These are phyloP conservation scores for Lydus trimaculatus DNA, from an alignment of 2,888 invertebrate species.

Conservation along the genomic window DNA sequence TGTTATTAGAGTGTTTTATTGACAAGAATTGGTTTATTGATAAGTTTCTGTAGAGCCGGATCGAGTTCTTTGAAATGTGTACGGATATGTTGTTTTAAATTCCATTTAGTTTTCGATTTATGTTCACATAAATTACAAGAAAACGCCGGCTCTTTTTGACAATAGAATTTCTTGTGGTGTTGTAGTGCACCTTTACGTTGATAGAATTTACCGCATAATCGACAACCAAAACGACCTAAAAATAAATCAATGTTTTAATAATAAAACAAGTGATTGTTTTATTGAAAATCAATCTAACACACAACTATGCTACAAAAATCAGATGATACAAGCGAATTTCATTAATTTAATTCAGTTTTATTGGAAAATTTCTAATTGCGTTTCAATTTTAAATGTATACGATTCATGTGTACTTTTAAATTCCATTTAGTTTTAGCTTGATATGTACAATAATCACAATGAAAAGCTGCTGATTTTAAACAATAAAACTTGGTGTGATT, in stretches of 20 bases:
- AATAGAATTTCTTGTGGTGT: constrained; percentile 54
- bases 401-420: constrained; percentile 21
- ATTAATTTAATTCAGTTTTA: neutral
- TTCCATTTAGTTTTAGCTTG: constrained; percentile 31
- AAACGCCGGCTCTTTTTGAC: constrained; percentile 54
- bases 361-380: constrained; percentile 11
- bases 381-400: constrained; percentile 16
- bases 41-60: neutral
- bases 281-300: constrained; percentile 29
- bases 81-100: constrained; percentile 16
- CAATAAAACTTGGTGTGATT: constrained; percentile 31
- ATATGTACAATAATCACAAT: constrained; percentile 30
- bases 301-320: constrained; percentile 23
- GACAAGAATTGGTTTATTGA: neutral
- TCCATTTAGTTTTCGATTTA: constrained; percentile 30
- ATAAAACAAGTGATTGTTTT: neutral
- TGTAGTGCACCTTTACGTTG: constrained; percentile 29
- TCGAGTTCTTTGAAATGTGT: neutral
- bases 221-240: constrained; percentile 23
- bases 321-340: neutral
- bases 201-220: constrained; percentile 34
- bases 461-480: constrained; percentile 26
- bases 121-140: constrained; percentile 48
- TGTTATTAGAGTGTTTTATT: neutral
- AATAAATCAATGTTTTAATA: neutral